Evolutionary conservation across 1,140 invertebrate genomes (phyloP), one percentile per base, ranked within the genome.

Genomic region (Spodoptera litura): DNA sequence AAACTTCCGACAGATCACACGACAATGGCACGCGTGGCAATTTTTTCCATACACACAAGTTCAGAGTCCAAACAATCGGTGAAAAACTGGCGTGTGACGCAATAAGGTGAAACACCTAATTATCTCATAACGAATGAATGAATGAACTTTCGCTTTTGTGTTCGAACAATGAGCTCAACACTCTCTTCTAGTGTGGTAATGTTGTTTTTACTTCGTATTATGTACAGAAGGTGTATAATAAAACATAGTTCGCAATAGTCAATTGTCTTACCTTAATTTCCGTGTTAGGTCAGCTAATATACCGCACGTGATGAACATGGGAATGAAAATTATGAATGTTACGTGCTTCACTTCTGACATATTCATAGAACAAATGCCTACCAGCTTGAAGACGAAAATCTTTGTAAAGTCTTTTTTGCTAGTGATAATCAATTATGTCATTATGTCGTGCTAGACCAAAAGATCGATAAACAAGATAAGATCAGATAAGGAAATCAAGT

Each of bases 61-160:
- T 81, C 82, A 78, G 74, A 80, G 82, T 81, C 79, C 89, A 87
- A 71, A 87, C 83, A 87, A 88, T 87, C 59, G 85, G 85, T 88
- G 90, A 91, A 93, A 91, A 93, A 93, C 61, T 75, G 83, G 85
- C 78, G 78, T 84, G 82, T 93, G 91, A 93, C 84, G 90, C 84
- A 93, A 92, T 87, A 81, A 66, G 83, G 91, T 89, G 91, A 92
- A 93, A 92, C 90, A 89, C 77, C 83, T 89, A 93, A 92, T 93
- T 93, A 93, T 91, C 91, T 90, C 90, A 91, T 90, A 89, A 89
- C 89, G 79, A 81, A 81, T 80, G 78, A 72, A 79, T 78, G 77
- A 76, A 68, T 90, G 85, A 89, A 91, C 91, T 92, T 93, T 93
- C 90, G 89, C 91, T 91, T 93, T 93, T 93, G 89, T 93, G 82